Percentiles rank a stretch among this genome's conserved stretches.
Evolutionary conservation across 2,113 vertebrate genomes (phyloP).

Genomic region (Bambusicola thoracicus): DNA sequence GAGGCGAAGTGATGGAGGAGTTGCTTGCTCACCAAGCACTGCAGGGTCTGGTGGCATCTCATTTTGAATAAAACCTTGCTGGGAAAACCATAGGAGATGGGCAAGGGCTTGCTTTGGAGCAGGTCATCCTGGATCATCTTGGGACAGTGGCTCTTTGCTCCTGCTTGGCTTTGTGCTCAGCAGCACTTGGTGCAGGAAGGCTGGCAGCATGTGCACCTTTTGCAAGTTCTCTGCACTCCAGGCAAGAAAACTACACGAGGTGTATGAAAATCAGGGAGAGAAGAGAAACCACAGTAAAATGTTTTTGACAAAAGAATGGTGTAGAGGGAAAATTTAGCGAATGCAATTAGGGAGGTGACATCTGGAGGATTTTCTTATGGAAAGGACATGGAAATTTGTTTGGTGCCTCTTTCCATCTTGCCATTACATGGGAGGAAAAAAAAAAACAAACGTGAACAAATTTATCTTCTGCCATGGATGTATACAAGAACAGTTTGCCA

Average conservation of each 20-base stretch:
- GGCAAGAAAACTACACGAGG: neutral
- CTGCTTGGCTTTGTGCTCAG: neutral
- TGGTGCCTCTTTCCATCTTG: neutral
- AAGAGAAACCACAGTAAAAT: neutral
- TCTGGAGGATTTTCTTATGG: neutral
- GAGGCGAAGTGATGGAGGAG: neutral
- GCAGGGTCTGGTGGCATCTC: neutral
- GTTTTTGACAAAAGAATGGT: neutral
- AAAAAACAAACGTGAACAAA: neutral
- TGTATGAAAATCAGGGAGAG: neutral
- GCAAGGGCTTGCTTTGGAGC: neutral
- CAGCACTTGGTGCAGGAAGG: neutral
- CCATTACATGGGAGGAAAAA: neutral
- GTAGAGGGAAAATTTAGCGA: neutral
- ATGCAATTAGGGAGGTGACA: neutral
- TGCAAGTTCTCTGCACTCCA: neutral
- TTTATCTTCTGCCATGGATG: neutral
- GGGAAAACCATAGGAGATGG: neutral
- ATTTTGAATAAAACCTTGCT: neutral
- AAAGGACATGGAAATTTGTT: neutral
- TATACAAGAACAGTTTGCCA: neutral
- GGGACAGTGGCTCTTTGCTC: neutral
- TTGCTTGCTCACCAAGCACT: neutral
- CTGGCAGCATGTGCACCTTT: neutral
- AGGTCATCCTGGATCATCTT: neutral